Evolutionary conservation across 1,140 invertebrate genomes (phyloP).

Genomic region (Leptinotarsa texana): DNA sequence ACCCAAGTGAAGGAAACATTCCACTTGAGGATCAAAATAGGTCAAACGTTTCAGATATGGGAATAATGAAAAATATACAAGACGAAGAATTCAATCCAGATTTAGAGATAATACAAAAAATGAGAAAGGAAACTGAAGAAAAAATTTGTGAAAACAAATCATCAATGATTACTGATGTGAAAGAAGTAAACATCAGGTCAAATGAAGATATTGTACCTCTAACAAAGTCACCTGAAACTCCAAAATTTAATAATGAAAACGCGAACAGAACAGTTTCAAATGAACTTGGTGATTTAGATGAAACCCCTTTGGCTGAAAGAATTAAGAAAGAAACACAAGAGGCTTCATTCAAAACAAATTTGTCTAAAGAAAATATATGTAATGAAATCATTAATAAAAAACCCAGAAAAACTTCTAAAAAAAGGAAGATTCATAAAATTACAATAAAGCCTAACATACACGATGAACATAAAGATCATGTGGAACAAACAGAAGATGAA

Average conservation of each 20-base stretch:
- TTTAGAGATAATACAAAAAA: too few relatives aligned
- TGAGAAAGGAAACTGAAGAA: too few relatives aligned
- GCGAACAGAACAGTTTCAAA: background rate
- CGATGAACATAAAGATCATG: background rate
- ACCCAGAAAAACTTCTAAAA: background rate
- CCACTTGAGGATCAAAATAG: background rate
- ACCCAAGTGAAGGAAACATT: background rate
- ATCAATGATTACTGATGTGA: background rate
- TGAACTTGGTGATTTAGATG: constrained; percentile 9
- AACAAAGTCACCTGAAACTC: background rate
- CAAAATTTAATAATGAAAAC: background rate
- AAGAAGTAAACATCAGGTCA: too few relatives aligned
- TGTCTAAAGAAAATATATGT: background rate
- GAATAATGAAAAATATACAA: background rate
- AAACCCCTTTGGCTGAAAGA: constrained; percentile 7
- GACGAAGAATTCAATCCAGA: background rate
- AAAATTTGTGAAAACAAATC: background rate
- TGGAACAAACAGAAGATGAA: background rate
- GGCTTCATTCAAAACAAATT: background rate
- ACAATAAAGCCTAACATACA: background rate
- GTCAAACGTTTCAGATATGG: background rate
- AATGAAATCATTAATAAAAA: background rate
- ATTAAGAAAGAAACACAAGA: constrained; percentile 4
- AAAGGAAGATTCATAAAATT: background rate
- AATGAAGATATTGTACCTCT: background rate